phyloP scores from a whole-genome alignment of 2,113 vertebrate genomes.

The Globicephala melas region DNA sequence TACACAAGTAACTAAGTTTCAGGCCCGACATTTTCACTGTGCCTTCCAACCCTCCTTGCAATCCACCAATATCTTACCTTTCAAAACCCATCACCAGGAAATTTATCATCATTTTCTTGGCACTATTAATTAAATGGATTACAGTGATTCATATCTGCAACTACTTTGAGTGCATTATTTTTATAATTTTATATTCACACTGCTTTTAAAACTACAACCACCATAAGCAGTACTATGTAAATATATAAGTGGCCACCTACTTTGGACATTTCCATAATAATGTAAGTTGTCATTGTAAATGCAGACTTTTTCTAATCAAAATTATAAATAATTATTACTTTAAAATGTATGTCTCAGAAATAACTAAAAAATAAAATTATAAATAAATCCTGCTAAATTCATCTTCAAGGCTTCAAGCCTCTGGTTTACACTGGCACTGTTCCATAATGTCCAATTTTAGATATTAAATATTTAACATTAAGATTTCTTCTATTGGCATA shows the following conservation, averaged over 20 bases:
- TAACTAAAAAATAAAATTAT: background rate
- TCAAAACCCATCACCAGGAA: constrained; percentile 6
- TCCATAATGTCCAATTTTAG: constrained; percentile 41
- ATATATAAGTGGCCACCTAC: constrained; percentile 1
- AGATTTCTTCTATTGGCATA: constrained; percentile 32
- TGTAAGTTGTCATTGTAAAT: constrained; percentile 12
- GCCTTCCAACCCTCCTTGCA: background rate
- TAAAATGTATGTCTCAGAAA: too few relatives aligned
- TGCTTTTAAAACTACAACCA: constrained; percentile 34
- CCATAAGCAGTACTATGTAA: background rate
- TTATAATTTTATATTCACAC: background rate
- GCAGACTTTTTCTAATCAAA: constrained; percentile 7
- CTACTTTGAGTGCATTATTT: background rate
- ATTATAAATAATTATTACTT: background rate
- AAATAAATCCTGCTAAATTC: constrained; percentile 23
- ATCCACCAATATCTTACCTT: background rate
- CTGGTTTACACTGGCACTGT: background rate
- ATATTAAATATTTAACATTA: constrained; percentile 53
- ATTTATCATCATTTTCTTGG: background rate
- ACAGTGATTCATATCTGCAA: background rate
- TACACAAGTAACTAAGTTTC: background rate
- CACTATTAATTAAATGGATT: constrained; percentile 9
- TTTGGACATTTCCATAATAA: constrained; percentile 24
- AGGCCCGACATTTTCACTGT: background rate
- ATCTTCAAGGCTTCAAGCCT: background rate